Evolutionary conservation across 2,888 invertebrate species (phyloP).

Genomic region (Raillietiella orientalis): DNA sequence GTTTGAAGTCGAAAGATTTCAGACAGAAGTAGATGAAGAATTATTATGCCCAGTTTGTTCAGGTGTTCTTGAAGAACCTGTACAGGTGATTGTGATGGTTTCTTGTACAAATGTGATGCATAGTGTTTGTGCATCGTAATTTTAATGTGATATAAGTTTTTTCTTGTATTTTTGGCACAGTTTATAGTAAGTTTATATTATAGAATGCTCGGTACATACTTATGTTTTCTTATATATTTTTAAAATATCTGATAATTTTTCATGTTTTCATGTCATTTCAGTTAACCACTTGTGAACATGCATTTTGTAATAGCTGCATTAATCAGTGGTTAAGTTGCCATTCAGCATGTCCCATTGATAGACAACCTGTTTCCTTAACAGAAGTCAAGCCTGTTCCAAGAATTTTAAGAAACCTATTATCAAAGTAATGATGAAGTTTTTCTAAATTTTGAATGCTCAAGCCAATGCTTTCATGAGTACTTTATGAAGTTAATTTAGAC

Average conservation of each 20-base stretch:
- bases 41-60: slow-evolving; percentile 85
- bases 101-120: neutral
- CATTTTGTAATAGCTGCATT: slow-evolving; percentile 66
- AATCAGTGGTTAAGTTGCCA: slow-evolving; percentile 79
- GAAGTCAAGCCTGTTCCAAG: slow-evolving; percentile 72
- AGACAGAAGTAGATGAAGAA: slow-evolving; percentile 87
- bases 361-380: slow-evolving; percentile 56
- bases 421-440: slow-evolving; percentile 26
- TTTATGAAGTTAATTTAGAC: too few species aligned
- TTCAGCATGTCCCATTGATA: slow-evolving; percentile 76
- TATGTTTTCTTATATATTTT: neutral
- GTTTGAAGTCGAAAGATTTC: slow-evolving; percentile 71
- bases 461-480: too few species aligned
- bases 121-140: neutral
- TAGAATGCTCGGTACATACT: neutral
- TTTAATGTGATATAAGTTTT: slow-evolving; percentile 2
- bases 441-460: too few species aligned
- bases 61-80: slow-evolving; percentile 70
- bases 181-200: neutral
- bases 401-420: slow-evolving; percentile 62
- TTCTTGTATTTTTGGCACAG: neutral
- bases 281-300: slow-evolving; percentile 87
- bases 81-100: slow-evolving; percentile 27
- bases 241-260: too few species aligned
- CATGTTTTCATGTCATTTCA: slow-evolving; percentile 14